Evolutionary conservation across 1,140 invertebrate genomes (phyloP).

Genomic region (Drosophila willistoni): DNA sequence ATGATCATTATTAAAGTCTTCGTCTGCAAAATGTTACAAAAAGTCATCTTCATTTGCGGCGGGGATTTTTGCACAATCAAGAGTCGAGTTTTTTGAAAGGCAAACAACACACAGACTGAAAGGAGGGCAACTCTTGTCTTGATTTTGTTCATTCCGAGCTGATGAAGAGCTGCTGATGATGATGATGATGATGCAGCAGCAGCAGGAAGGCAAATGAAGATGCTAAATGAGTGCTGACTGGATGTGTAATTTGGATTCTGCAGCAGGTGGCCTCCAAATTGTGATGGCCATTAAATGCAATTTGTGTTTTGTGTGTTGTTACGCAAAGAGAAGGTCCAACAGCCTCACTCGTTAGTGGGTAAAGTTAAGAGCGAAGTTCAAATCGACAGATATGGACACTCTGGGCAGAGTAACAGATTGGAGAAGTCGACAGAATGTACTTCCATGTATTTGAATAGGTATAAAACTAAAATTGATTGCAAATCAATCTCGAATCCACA

Average conservation of each 20-base stretch:
- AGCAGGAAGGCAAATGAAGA: constrained; percentile 41
- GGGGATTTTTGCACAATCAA: constrained; percentile 49
- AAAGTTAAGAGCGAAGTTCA: too few relatives aligned
- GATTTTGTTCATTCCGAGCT: constrained; percentile 38
- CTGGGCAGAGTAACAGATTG: too few relatives aligned
- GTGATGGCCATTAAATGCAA: constrained; percentile 54
- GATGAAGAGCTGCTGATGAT: background rate
- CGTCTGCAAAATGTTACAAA: constrained; percentile 46
- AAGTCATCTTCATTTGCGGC: constrained; percentile 40
- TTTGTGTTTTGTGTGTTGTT: constrained; percentile 20
- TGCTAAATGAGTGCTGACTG: constrained; percentile 38
- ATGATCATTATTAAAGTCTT: constrained; percentile 60
- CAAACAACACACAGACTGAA: constrained; percentile 50
- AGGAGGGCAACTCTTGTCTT: constrained; percentile 68
- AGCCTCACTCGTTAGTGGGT: background rate
- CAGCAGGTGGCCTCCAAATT: constrained; percentile 43
- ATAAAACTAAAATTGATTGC: too few relatives aligned
- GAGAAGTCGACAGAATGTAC: too few relatives aligned
- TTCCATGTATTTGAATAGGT: too few relatives aligned
- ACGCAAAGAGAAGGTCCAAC: constrained; percentile 49
- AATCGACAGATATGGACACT: too few relatives aligned
- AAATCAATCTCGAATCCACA: too few relatives aligned
- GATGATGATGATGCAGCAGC: background rate
- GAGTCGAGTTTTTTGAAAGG: constrained; percentile 54
- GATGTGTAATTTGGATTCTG: constrained; percentile 35